Base-by-base conservation (phyloP, 2,888 invertebrate genomes). In the Trichogramma evanescens region DNA sequence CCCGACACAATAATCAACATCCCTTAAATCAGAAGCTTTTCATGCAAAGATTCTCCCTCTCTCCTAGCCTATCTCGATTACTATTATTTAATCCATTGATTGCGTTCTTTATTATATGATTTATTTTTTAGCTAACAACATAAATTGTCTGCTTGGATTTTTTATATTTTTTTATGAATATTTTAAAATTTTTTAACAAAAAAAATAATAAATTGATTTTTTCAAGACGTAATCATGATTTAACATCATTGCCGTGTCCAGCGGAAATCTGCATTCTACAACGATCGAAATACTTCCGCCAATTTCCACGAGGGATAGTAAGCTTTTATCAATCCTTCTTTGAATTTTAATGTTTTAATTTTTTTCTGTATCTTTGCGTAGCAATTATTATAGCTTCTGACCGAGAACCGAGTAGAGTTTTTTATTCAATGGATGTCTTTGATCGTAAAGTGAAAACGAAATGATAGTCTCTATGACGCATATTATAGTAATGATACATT, bases 1-100 rank as follows among this genome's bases (percentile, higher is more conserved):
- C 70, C 68, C 68, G 66, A 61, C 62, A 61, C 65, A 59, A 55
- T 65, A 63, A 62, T 66, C 61, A 58, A 57, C 54, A 57, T 55
- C 43, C 53, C 59, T 55, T 42, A 59, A 13, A 51, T 57, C 63
- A 59, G 49, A 54, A 59, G 38, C 55, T 59, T 54, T 44, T 52
- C 50, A 40, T 13, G n/a, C 50, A 56, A 50, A 43, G 43, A 52
- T 49, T 57, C 53, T 50, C 54, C 26, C 65, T 52, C 59, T 65
- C 62, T 59, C 49, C 61, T 50, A 65, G 55, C 64, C 58, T 60
- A 58, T 49, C 56, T 54, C 50, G 39, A 9, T 53, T 40, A 55
- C 65, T 63, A 48, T 66, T 58, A 63, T 53, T 62, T 55, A 45
- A 54, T 26, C 46, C 51, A 48, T 54, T 26, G 42, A 51, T 59